Percentiles rank a stretch among this genome's conserved stretches.
phyloP scores from a whole-genome alignment of 2,113 vertebrate species.

The Myotis brandtii region DNA sequence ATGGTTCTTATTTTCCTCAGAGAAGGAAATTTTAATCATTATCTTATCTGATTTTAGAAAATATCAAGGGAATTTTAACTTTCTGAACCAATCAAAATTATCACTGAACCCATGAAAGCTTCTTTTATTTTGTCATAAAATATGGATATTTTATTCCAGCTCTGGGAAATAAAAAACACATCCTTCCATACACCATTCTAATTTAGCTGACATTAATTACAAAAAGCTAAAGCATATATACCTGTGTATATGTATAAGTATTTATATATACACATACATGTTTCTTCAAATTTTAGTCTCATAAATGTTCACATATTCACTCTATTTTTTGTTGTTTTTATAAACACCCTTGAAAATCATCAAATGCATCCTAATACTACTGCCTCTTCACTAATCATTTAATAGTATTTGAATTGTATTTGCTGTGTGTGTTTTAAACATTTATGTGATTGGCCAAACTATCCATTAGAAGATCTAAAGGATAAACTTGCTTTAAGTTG shows the following conservation, averaged over 20 bases:
- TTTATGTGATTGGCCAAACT: conserved; percentile 39
- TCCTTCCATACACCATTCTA: conserved; percentile 47
- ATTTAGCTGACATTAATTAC: conserved; percentile 54
- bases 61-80: background rate
- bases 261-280: background rate
- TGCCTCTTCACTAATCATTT: background rate
- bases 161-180: background rate
- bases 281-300: conserved; percentile 51
- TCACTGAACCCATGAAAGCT: background rate
- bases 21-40: conserved; percentile 32
- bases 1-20: conserved; percentile 23
- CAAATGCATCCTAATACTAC: background rate
- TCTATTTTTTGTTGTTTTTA: background rate
- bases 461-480: conserved; percentile 60
- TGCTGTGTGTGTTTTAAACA: conserved; percentile 47
- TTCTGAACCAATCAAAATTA: conserved; percentile 27
- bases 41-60: conserved; percentile 39
- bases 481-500: conserved; percentile 73
- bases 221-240: conserved; percentile 50
- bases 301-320: background rate
- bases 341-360: conserved; percentile 7
- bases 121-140: background rate
- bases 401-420: conserved; percentile 39
- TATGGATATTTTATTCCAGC: conserved; percentile 71
- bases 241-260: background rate